phyloP scores from a whole-genome alignment of 2,888 invertebrate genomes.

The Tenthredo livida region DNA sequence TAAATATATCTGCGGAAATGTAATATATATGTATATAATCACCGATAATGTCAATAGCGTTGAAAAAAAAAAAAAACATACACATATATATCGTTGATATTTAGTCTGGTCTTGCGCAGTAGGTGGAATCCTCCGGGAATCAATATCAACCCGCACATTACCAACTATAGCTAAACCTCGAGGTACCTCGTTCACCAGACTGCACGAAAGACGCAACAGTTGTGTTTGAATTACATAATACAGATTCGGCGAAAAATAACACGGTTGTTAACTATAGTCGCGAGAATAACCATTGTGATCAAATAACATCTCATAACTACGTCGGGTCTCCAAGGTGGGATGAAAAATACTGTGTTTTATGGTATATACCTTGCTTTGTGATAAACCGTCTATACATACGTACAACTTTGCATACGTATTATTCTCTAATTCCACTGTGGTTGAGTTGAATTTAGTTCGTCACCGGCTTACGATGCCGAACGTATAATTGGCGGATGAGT shows the following conservation, averaged over 20 bases:
- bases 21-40: no score
- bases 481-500: background rate
- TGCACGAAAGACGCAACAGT: conserved; percentile 72
- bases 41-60: background rate
- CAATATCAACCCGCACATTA: conserved; percentile 68
- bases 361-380: background rate
- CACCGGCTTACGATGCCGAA: background rate
- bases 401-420: background rate
- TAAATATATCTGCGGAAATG: no score
- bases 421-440: background rate
- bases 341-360: background rate
- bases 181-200: conserved; percentile 62
- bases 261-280: background rate
- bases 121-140: conserved; percentile 64
- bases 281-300: background rate
- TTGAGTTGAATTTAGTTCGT: background rate
- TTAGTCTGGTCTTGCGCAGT: conserved; percentile 67
- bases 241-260: background rate
- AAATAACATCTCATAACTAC: background rate
- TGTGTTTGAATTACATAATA: conserved; percentile 56
- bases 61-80: background rate
- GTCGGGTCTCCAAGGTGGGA: background rate
- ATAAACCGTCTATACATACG: background rate
- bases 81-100: background rate
- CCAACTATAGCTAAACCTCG: conserved; percentile 52